phyloP scores from a whole-genome alignment of 1,140 invertebrate species.

The Chionoecetes opilio region DNA sequence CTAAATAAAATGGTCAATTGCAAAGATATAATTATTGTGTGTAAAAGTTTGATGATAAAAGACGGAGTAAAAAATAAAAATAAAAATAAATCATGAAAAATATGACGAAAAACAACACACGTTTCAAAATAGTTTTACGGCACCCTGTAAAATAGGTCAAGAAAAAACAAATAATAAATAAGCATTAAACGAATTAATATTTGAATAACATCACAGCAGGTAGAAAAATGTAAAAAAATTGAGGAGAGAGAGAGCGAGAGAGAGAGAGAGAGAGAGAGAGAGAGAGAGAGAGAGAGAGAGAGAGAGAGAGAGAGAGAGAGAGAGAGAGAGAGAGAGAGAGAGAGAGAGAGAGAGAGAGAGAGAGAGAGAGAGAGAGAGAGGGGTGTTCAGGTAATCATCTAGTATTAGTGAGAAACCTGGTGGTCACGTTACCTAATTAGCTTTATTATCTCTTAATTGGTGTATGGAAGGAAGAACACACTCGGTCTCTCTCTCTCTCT shows the following conservation, averaged over 20 bases:
- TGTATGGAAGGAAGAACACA: background rate
- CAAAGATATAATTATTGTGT: too few relatives aligned
- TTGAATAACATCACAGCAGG: too few relatives aligned
- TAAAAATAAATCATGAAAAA: too few relatives aligned
- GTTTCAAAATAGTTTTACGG: too few relatives aligned
- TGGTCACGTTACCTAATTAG: background rate
- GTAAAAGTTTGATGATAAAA: too few relatives aligned
- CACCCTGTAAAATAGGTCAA: too few relatives aligned
- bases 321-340: constrained; percentile 11
- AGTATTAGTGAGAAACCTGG: background rate
- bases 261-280: constrained; percentile 27
- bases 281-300: constrained; percentile 27
- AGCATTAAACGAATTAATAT: background rate
- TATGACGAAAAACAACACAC: too few relatives aligned
- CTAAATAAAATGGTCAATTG: too few relatives aligned
- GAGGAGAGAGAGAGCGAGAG: background rate
- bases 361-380: constrained; percentile 27
- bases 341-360: constrained; percentile 27
- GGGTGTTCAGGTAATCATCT: background rate
- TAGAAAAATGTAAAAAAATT: too few relatives aligned
- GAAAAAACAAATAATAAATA: background rate
- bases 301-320: background rate
- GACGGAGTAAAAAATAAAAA: too few relatives aligned
- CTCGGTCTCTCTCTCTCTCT: background rate
- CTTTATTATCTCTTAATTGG: background rate